Base-by-base conservation (phyloP, 2,797 vertebrate species). In the Chelidonichthys spinosus region DNA sequence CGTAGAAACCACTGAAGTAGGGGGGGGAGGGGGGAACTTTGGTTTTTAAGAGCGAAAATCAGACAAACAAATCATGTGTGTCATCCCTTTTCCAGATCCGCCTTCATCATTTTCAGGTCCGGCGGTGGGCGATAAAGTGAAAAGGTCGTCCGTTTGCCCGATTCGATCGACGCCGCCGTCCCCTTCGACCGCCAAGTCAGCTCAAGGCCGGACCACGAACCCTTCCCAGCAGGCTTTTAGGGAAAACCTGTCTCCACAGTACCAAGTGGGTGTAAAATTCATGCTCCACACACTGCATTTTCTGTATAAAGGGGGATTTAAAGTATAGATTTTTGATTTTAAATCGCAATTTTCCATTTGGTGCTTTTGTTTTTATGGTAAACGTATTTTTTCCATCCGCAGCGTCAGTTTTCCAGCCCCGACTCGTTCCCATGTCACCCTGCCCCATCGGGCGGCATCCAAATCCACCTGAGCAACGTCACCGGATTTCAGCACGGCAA, bases 351-450 rank as follows among this genome's bases (percentile, higher is more conserved):
- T 54, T 8, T 35, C 15, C 40, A 46, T 46, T 62, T 62, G 42
- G 5, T n/a, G 17, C 46, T 25, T 2, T 1, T 25, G 25, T 25
- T 25, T 25, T 25, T 25, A 25, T 25, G 25, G 25, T 25, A 25
- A 25, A 25, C 25, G 25, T 25, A 0, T 43, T 33, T 40, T 18
- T 25, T 18, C 0, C 11, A 18, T 35, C 14, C 17, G 3, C 78
- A 93, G 91, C 91, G 87, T 53, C 90, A 90, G 77, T 0, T 40
- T 1, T 92, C 90, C 50, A 86, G 17, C 47, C 88, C 90, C 0
- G 74, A 58, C 2, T 0, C 53, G 0, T 42, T 62, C 14, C 0
- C 17, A 15, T 14, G 7, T 42, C 4, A 0, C 6, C 32, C 13
- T 8, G 35, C 46, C 6, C 6, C 42, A 1, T 0, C 11, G n/a